Percentiles rank a stretch among this genome's conserved stretches.
These are phyloP conservation scores for Cyrtonyx montezumae DNA, from an alignment of 2,113 vertebrate genomes.

Conservation along the genomic window DNA sequence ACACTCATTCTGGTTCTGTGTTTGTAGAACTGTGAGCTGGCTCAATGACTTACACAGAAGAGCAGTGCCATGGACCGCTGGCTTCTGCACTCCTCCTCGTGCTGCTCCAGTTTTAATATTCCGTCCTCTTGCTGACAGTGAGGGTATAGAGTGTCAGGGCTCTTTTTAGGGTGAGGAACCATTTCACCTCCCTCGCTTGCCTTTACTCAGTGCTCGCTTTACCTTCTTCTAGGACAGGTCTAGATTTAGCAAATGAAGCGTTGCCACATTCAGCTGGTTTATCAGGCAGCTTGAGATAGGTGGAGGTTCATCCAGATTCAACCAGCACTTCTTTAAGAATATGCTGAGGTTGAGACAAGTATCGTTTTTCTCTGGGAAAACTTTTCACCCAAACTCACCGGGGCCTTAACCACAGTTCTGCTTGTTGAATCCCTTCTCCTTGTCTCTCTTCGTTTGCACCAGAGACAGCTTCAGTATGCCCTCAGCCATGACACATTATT, in stretches of 20 bases:
- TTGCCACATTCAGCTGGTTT: not conserved
- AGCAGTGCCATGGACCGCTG: not conserved
- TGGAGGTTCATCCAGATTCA: not conserved
- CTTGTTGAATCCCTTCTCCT: not conserved
- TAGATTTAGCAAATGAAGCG: not conserved
- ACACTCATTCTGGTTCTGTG: not conserved
- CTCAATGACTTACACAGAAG: not conserved
- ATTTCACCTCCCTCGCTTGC: not conserved
- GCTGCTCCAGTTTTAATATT: not conserved
- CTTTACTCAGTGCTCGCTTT: not conserved
- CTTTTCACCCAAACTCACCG: not conserved
- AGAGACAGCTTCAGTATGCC: not conserved
- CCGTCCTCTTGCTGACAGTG: accelerated
- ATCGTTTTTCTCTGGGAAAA: not conserved
- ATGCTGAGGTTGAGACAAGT: not conserved
- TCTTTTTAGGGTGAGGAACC: not conserved
- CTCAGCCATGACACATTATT: not conserved
- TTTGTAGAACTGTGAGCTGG: not conserved
- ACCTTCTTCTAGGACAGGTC: not conserved
- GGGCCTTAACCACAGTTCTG: not conserved
- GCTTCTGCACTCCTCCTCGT: accelerated
- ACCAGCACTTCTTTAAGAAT: not conserved
- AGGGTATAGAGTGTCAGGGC: no score
- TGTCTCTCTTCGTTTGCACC: not conserved
- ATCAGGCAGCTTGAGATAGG: not conserved